Conservation (phyloP, 2,797 vertebrate genomes). For the Sebastes taczanowskii region DNA sequence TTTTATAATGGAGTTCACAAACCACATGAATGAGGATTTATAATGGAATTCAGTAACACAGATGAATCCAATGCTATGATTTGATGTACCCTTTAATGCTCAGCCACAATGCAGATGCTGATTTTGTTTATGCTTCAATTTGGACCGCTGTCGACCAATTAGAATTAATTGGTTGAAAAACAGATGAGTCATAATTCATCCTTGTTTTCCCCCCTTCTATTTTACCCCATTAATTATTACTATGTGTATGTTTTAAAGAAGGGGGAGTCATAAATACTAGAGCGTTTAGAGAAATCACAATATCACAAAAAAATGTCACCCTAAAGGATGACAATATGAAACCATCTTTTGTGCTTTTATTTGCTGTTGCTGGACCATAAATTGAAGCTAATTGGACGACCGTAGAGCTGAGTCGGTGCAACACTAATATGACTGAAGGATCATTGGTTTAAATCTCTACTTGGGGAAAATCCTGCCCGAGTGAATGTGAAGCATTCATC, state of each 20-base stretch:
- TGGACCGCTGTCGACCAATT: constrained; percentile 13
- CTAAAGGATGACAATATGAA: constrained; percentile 5
- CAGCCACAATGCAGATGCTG: background rate
- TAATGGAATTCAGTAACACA: background rate
- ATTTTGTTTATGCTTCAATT: constrained; percentile 14
- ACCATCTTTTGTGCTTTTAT: constrained; percentile 31
- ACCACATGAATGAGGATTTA: constrained; percentile 19
- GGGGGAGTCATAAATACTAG: background rate
- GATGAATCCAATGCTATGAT: background rate
- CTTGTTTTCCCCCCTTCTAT: background rate
- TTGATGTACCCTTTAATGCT: background rate
- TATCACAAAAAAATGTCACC: constrained; percentile 7
- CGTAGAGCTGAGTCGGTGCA: constrained; percentile 45
- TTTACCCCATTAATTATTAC: constrained; percentile 21
- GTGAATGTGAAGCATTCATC: constrained; percentile 40
- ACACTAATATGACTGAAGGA: constrained; percentile 52
- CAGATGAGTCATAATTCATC: constrained; percentile 4
- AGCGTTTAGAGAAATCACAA: constrained; percentile 9
- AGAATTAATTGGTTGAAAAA: constrained; percentile 35
- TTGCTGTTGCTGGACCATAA: constrained; percentile 46
- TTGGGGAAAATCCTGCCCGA: constrained; percentile 46
- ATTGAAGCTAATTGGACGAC: constrained; percentile 64
- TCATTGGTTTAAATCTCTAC: constrained; percentile 53
- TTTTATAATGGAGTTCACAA: constrained; percentile 18
- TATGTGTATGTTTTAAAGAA: background rate